Conservation (phyloP, 2,888 invertebrate species). For the Drosophila mayaguana region DNA sequence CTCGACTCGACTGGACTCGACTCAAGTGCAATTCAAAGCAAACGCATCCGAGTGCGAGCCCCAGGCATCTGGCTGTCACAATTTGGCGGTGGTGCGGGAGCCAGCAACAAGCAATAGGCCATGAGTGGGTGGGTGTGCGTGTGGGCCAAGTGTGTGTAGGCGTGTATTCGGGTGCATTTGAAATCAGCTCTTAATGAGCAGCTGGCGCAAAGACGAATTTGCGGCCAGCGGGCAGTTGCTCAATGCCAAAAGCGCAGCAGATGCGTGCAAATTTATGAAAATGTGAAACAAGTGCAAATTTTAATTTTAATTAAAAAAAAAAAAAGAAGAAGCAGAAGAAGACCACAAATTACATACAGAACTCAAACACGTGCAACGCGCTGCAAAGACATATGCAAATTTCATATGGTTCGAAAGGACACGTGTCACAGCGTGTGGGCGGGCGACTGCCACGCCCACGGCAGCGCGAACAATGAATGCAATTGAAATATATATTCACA, state of each 20-base stretch:
- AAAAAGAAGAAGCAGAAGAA: conserved; percentile 21
- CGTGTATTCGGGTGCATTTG: not conserved
- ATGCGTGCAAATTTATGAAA: conserved; percentile 55
- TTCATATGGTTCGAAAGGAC: conserved; percentile 48
- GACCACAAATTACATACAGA: not conserved
- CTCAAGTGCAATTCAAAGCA: conserved; percentile 20
- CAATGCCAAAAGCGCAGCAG: not conserved
- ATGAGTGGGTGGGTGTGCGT: not conserved
- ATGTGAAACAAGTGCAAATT: conserved; percentile 26
- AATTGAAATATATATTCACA: conserved; percentile 73
- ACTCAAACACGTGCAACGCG: conserved; percentile 9
- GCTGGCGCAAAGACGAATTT: conserved; percentile 37
- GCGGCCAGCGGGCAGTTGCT: conserved; percentile 25
- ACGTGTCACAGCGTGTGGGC: conserved; percentile 56
- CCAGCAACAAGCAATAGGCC: not conserved
- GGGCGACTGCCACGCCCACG: conserved; percentile 18
- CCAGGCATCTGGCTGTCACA: conserved; percentile 19
- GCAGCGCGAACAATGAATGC: conserved; percentile 56
- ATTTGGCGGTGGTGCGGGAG: not conserved
- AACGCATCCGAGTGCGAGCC: conserved; percentile 21
- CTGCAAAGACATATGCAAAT: conserved; percentile 63
- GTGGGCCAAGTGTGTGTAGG: not conserved
- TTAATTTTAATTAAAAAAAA: conserved; percentile 18
- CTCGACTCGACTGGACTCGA: conserved; percentile 24
- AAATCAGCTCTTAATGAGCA: conserved; percentile 55